phyloP scores from a whole-genome alignment of 2,113 vertebrate species.

The Platichthys flesus region DNA sequence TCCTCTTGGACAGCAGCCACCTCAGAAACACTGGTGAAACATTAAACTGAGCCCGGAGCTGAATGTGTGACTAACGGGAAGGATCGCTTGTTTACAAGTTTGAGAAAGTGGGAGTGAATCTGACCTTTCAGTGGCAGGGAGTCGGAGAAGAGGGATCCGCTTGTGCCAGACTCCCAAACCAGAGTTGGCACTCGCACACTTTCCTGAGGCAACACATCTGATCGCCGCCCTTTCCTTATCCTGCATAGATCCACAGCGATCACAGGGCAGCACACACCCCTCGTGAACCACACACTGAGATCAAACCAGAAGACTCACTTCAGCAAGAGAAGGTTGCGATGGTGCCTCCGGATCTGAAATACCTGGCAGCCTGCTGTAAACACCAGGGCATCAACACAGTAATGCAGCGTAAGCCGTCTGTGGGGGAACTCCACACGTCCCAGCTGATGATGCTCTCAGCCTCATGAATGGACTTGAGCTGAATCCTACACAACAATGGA shows the following conservation, averaged over 20 bases:
- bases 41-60: not conserved
- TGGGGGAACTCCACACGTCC: slow-evolving; percentile 30
- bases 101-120: not conserved
- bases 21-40: not conserved
- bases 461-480: slow-evolving; percentile 67
- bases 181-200: not conserved
- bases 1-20: not conserved
- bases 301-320: no score
- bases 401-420: not conserved
- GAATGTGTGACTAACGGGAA: not conserved
- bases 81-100: no score
- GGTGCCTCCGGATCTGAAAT: not conserved
- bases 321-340: no score
- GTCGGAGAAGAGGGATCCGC: not conserved
- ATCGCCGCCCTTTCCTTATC: slow-evolving; percentile 41
- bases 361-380: not conserved
- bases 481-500: slow-evolving; percentile 61
- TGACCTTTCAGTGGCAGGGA: not conserved
- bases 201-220: not conserved
- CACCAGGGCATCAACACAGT: not conserved
- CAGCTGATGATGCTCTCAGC: slow-evolving; percentile 63
- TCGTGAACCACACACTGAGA: no score
- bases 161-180: not conserved
- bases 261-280: slow-evolving; percentile 31
- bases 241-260: slow-evolving; percentile 38